Percentiles rank a stretch among this genome's conserved stretches.
Conservation (phyloP, 2,888 invertebrate genomes). For the Acleris emargana region DNA sequence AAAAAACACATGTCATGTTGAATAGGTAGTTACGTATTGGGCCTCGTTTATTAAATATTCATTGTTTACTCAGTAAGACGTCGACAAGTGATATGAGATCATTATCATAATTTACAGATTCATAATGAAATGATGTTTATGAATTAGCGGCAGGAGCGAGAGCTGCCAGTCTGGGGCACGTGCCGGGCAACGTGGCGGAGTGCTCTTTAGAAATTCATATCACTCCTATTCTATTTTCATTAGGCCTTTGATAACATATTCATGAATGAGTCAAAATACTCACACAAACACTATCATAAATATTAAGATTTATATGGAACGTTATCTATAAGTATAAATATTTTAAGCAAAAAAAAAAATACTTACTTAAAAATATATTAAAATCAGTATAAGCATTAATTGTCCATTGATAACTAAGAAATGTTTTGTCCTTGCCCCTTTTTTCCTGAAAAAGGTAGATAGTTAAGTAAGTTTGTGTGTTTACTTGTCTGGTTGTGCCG, state of each 20-base stretch:
- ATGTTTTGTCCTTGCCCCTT: too few species aligned
- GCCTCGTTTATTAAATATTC: slow-evolving; percentile 40
- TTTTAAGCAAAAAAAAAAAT: too few species aligned
- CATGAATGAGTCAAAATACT: slow-evolving; percentile 50
- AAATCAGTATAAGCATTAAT: too few species aligned
- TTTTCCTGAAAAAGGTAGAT: too few species aligned
- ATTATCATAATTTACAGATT: slow-evolving; percentile 64
- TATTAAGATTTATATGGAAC: slow-evolving; percentile 42
- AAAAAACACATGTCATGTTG: too few species aligned
- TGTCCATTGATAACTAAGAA: too few species aligned
- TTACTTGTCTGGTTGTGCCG: too few species aligned
- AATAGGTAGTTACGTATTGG: not conserved
- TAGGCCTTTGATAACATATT: slow-evolving; percentile 52
- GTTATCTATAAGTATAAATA: not conserved
- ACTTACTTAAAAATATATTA: too few species aligned
- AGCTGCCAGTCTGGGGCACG: slow-evolving; percentile 62
- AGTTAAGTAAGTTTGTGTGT: too few species aligned
- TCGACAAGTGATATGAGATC: slow-evolving; percentile 50
- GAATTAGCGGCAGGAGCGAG: slow-evolving; percentile 55
- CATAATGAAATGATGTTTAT: slow-evolving; percentile 70
- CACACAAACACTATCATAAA: slow-evolving; percentile 50
- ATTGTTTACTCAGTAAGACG: slow-evolving; percentile 46
- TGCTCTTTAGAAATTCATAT: slow-evolving; percentile 59
- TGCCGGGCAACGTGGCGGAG: slow-evolving; percentile 58
- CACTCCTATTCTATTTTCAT: slow-evolving; percentile 66